Percentiles rank a stretch among this genome's conserved stretches.
Evolutionary conservation across 1,140 invertebrate genomes (phyloP).

Genomic region (Solenopsis fugax): DNA sequence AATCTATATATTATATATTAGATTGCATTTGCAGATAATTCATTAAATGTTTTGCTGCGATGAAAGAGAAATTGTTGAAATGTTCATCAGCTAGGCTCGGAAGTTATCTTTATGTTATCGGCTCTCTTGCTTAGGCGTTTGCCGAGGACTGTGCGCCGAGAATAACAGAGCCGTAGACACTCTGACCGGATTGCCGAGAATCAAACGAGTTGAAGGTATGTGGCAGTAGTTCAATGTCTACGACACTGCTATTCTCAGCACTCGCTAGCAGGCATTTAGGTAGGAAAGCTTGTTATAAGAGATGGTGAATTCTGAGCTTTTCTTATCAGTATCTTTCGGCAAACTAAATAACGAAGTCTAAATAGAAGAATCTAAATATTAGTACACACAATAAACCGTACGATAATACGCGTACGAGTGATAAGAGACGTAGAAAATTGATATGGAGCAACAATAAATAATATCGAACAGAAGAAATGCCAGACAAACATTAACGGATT

Average conservation of each 20-base stretch:
- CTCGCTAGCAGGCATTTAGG: not conserved
- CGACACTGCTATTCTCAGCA: not conserved
- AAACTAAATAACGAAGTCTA: not conserved
- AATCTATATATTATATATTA: not conserved
- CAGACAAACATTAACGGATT: not conserved
- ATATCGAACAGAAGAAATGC: not conserved
- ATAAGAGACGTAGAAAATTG: not conserved
- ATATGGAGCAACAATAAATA: not conserved
- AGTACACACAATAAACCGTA: not conserved
- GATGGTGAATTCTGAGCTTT: not conserved
- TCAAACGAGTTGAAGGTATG: not conserved
- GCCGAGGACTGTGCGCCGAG: not conserved
- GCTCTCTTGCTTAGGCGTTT: not conserved
- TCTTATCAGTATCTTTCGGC: not conserved
- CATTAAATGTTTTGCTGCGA: not conserved
- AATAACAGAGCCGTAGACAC: not conserved
- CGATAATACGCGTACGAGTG: not conserved
- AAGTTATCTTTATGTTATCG: not conserved
- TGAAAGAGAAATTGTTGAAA: not conserved
- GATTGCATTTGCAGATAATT: not conserved
- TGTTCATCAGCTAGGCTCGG: not conserved
- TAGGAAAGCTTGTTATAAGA: not conserved
- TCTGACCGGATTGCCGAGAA: not conserved
- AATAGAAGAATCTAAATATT: conserved; percentile 2
- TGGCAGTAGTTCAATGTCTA: not conserved